Base-by-base conservation (phyloP, 2,888 invertebrate genomes). In the Drosophila falleni region DNA sequence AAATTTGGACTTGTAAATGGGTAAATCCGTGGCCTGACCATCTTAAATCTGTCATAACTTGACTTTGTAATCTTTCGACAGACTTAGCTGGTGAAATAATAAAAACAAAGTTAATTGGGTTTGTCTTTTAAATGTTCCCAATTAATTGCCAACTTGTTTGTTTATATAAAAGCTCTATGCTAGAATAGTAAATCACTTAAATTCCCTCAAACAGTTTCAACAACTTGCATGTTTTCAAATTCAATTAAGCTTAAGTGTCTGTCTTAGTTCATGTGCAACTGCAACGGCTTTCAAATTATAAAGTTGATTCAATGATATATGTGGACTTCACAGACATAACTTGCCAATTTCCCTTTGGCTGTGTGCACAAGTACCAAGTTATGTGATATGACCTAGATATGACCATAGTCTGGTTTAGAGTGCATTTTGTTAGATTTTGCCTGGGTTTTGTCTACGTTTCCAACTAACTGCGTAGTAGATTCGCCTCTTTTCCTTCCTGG, bases 361-460 rank as follows among this genome's bases (percentile, higher is more conserved):
- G 29, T 15, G 11, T 29, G 16, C 19, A 31, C 31, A 29, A 15
- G 41, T 39, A 33, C 51, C 49, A 33, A 59, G 49, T 71, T 71
- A 71, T 47, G 50, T 41, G n/a, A n/a, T n/a, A 39, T 74, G 73
- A 77, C 73, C 78, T 31, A 65, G 47, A 74, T 74, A 33, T 49
- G 73, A 56, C 44, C 41, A 19, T 37, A 42, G 75, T 60, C 41
- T 44, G 33, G n/a, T 23, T 3, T 16, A 16, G 26, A 54, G 44
- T 37, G 42, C 37, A 56, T 54, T 75, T 53, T 42, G 19, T 37
- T 37, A 26, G 35, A 33, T 49, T 49, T 59, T 11, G 29, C 33
- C 59, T 26, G 47, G 58, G 31, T 46, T 35, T 50, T 54, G 62
- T 47, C 47, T 39, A 46, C 39, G 23, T 35, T 54, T 53, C 31